These are phyloP conservation scores for Napeogenes sylphis DNA, from an alignment of 2,888 invertebrate genomes.

Conservation along the genomic window DNA sequence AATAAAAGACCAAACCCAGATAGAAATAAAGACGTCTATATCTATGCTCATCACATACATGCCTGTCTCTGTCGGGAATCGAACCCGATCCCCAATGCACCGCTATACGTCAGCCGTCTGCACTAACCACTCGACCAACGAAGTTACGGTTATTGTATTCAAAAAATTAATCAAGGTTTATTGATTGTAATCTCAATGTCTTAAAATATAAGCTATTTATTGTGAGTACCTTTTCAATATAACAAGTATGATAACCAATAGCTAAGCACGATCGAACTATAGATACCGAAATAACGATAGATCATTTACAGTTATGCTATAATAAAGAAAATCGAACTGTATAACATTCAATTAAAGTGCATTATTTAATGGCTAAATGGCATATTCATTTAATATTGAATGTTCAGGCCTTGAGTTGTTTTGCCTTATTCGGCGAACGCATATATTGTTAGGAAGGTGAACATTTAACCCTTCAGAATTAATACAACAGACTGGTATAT, in stretches of 20 bases:
- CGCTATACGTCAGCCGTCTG: too few relatives aligned
- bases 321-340: neutral
- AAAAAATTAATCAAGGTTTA: too few relatives aligned
- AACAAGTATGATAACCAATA: neutral
- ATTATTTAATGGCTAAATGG: neutral
- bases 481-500: constrained; percentile 14
- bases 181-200: too few relatives aligned
- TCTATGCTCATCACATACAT: too few relatives aligned
- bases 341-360: neutral
- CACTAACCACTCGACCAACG: too few relatives aligned
- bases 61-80: too few relatives aligned
- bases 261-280: neutral
- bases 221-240: neutral
- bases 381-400: constrained; percentile 3
- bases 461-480: constrained; percentile 22
- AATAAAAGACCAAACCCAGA: too few relatives aligned
- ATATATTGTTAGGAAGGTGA: constrained; percentile 47
- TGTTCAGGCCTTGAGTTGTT: constrained; percentile 28
- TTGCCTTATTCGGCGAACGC: constrained; percentile 52
- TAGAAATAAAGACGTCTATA: too few relatives aligned
- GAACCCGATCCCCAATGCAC: too few relatives aligned
- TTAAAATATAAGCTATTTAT: constrained; percentile 11
- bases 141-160: too few relatives aligned
- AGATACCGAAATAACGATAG: neutral
- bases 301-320: neutral